Evolutionary conservation across 2,113 vertebrate genomes (phyloP).

Genomic region (Neodontobutis hainanensis): DNA sequence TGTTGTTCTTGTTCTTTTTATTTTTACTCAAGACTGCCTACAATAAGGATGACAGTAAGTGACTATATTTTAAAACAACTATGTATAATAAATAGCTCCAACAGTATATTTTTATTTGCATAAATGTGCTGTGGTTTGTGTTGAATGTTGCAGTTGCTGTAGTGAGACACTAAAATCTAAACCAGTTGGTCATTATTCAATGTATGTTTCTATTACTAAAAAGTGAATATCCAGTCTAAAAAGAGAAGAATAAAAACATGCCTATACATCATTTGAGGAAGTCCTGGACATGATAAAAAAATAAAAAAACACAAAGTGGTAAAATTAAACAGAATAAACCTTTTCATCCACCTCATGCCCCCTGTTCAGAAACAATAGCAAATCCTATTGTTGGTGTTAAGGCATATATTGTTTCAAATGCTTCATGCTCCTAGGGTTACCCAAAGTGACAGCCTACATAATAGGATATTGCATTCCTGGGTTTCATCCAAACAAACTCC

Average conservation of each 20-base stretch:
- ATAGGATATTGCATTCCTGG: conserved; percentile 53
- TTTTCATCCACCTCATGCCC: conserved; percentile 39
- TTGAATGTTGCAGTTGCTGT: too few relatives aligned
- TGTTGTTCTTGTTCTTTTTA: not conserved
- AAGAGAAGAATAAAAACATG: not conserved
- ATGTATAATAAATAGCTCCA: too few relatives aligned
- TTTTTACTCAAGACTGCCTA: too few relatives aligned
- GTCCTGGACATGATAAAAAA: not conserved
- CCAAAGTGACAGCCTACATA: conserved; percentile 65
- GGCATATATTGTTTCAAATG: conserved; percentile 32
- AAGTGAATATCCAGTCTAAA: too few relatives aligned
- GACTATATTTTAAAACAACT: too few relatives aligned
- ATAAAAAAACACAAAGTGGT: not conserved
- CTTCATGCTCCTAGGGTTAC: conserved; percentile 46
- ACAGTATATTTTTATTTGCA: too few relatives aligned
- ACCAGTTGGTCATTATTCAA: too few relatives aligned
- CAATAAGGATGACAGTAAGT: too few relatives aligned
- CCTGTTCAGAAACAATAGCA: conserved; percentile 33
- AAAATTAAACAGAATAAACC: conserved; percentile 25
- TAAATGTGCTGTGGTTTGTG: too few relatives aligned
- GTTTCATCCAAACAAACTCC: conserved; percentile 42
- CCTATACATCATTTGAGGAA: not conserved
- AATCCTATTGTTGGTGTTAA: conserved; percentile 48
- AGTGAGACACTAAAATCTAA: too few relatives aligned
- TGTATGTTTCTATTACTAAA: too few relatives aligned